Conservation (phyloP, 2,888 invertebrate genomes). For the Boloria selene region DNA sequence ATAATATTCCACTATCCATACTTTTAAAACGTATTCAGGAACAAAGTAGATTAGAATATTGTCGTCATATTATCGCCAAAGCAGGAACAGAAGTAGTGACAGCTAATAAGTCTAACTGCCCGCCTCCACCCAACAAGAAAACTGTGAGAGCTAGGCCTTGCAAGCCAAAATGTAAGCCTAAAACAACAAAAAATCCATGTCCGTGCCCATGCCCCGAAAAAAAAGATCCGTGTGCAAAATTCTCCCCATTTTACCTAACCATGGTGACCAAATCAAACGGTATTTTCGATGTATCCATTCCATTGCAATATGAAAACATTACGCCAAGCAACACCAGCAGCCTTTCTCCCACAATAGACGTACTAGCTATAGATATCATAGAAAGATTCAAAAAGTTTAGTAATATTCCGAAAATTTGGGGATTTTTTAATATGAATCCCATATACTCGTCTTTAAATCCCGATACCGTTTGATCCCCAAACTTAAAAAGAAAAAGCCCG, state of each 20-base stretch:
- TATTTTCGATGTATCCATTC: slow-evolving; percentile 19
- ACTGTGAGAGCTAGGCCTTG: slow-evolving; percentile 37
- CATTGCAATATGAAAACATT: background rate
- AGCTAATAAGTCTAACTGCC: slow-evolving; percentile 41
- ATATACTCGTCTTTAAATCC: slow-evolving; percentile 58
- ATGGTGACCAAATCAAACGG: slow-evolving; percentile 16
- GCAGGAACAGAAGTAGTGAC: slow-evolving; percentile 35
- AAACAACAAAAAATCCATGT: slow-evolving; percentile 31
- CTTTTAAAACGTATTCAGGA: slow-evolving; percentile 54
- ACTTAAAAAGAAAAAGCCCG: slow-evolving; percentile 43
- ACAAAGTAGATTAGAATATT: slow-evolving; percentile 48
- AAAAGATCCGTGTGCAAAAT: slow-evolving; percentile 39
- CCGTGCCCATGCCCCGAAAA: slow-evolving; percentile 43
- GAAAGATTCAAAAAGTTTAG: slow-evolving; percentile 15
- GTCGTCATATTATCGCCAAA: slow-evolving; percentile 36
- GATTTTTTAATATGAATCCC: slow-evolving; percentile 34
- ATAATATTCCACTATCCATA: slow-evolving; percentile 51
- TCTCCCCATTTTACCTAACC: slow-evolving; percentile 23
- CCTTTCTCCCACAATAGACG: background rate
- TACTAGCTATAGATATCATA: slow-evolving; percentile 16
- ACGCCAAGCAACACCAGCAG: background rate
- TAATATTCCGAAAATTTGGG: slow-evolving; percentile 8
- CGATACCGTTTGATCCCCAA: slow-evolving; percentile 61
- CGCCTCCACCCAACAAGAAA: slow-evolving; percentile 38
- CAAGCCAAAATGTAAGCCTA: slow-evolving; percentile 38